Evolutionary conservation across 2,797 vertebrate genomes (phyloP), one percentile per base, ranked within the genome.

Genomic region (Dicrostonyx torquatus): DNA sequence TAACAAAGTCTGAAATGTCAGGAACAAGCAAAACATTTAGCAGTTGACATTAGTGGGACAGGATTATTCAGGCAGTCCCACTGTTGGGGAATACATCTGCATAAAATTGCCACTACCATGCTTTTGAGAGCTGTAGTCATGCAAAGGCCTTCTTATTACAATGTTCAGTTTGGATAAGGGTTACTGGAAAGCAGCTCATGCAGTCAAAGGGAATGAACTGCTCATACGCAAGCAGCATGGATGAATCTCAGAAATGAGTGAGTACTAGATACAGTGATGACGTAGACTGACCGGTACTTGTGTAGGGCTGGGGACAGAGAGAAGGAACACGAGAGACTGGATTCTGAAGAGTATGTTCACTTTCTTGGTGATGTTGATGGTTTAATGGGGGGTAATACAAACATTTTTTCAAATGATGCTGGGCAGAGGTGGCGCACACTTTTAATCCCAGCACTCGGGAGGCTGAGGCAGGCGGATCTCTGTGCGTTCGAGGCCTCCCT

Each of bases 131-230:
- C n/a, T 64, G 77, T 18, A 92, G 58, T 93, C 55, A 76, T 62
- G 76, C 93, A 55, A 94, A 88, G 20, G 34, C 45, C 8, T 89
- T 89, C 87, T 90, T 92, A 40, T 84, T 94, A 83, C 88, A 72
- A 78, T 80, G 91, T 94, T 91, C 53, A 79, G 18, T 53, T n/a
- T 95, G 87, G 77, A 84, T 80, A 60, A 94, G 50, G 37, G 29
- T 92, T 89, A 73, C 64, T 91, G n/a, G 88, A 93, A 95, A 66
- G 3, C 2, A 58, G 29, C 40, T 86, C 64, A 22, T 85, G 6
- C 2, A 84, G 34, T 89, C 43, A 91, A 89, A 84, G 89, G 50
- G 37, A 86, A 86, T 55, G 18, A 80, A 73, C 80, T 91, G 1
- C 40, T 91, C 45, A 43, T 75, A 37, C 8, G 11, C 37, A 2